phyloP scores from a whole-genome alignment of 2,113 vertebrate genomes.

The Microtus richardsoni region DNA sequence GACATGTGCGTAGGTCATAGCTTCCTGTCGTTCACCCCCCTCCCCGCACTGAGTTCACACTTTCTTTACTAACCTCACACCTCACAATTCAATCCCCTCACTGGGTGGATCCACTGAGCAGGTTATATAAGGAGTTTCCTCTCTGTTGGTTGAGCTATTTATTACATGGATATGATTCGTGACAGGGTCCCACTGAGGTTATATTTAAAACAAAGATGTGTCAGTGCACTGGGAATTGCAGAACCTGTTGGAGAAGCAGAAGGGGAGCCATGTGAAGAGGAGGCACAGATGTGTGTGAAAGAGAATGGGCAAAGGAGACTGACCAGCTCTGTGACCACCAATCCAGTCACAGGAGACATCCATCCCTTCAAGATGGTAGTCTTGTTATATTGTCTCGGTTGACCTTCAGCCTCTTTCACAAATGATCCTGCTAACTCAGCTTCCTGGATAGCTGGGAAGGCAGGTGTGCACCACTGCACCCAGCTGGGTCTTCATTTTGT shows the following conservation, averaged over 20 bases:
- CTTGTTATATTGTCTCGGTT: too few relatives aligned
- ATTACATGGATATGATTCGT: too few relatives aligned
- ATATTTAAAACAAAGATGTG: too few relatives aligned
- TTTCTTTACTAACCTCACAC: neutral
- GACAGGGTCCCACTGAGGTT: neutral
- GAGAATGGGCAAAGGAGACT: neutral
- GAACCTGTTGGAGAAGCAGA: neutral
- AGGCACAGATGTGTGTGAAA: neutral
- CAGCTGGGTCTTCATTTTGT: neutral
- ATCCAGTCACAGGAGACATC: neutral
- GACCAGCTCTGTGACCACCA: neutral
- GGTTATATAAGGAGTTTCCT: neutral
- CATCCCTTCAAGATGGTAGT: neutral
- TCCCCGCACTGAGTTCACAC: fast-evolving
- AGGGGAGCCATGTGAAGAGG: too few relatives aligned
- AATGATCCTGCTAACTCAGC: neutral
- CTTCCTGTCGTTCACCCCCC: neutral
- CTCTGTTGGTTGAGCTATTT: too few relatives aligned
- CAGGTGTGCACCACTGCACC: neutral
- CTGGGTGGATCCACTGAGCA: too few relatives aligned
- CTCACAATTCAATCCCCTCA: neutral
- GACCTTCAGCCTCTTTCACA: neutral
- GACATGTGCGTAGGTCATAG: neutral
- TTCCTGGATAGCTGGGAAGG: neutral
- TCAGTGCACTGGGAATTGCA: neutral